phyloP scores from a whole-genome alignment of 1,140 invertebrate species.

The Thaumetopoea pityocampa region DNA sequence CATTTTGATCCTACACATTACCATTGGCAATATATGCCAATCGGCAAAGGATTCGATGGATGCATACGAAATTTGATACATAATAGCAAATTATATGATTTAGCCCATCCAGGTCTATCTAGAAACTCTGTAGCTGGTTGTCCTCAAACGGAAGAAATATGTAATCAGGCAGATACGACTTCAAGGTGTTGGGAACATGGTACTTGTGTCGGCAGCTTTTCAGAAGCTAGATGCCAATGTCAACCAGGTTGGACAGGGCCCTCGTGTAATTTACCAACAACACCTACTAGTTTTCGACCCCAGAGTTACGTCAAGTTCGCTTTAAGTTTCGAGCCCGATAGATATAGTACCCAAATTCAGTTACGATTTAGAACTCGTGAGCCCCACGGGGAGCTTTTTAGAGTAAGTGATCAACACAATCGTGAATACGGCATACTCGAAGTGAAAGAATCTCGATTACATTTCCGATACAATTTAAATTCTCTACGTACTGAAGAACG shows the following conservation, averaged over 20 bases:
- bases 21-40: slow-evolving; percentile 90
- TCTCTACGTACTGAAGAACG: slow-evolving; percentile 91
- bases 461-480: slow-evolving; percentile 95
- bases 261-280: slow-evolving; percentile 89
- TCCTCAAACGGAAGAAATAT: slow-evolving; percentile 92
- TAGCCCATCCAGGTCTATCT: slow-evolving; percentile 90
- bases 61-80: slow-evolving; percentile 97
- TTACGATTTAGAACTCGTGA: slow-evolving; percentile 94
- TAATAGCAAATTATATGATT: slow-evolving; percentile 96
- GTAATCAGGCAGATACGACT: slow-evolving; percentile 87
- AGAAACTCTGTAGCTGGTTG: slow-evolving; percentile 91
- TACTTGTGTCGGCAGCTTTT: slow-evolving; percentile 93
- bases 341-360: slow-evolving; percentile 94
- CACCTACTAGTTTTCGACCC: slow-evolving; percentile 91
- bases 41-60: slow-evolving; percentile 93
- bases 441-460: slow-evolving; percentile 92
- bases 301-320: slow-evolving; percentile 97
- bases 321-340: slow-evolving; percentile 93
- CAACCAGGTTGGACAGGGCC: slow-evolving; percentile 94
- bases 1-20: slow-evolving; percentile 91
- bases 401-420: slow-evolving; percentile 95
- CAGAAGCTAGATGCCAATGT: slow-evolving; percentile 93
- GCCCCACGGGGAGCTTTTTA: slow-evolving; percentile 92
- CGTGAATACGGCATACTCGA: slow-evolving; percentile 96
- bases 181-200: slow-evolving; percentile 94